These are phyloP conservation scores for Phania funesta DNA, from an alignment of 2,888 invertebrate species.

Conservation along the genomic window DNA sequence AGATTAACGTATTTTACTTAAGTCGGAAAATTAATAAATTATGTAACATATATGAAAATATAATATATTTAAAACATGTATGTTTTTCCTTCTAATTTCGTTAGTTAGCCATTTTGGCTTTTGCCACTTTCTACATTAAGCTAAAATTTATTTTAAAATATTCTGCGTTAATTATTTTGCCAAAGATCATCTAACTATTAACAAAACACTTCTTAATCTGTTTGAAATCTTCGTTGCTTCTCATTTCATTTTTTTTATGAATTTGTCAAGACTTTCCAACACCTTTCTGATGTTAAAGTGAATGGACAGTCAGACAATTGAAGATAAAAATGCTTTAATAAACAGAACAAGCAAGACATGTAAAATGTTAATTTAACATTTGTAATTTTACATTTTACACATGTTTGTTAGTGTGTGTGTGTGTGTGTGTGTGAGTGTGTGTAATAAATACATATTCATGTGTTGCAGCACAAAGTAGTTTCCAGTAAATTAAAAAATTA, in stretches of 20 bases:
- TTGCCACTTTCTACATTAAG: no score
- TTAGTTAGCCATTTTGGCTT: no score
- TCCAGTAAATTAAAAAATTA: slow-evolving; percentile 58
- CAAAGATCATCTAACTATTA: no score
- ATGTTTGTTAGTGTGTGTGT: slow-evolving; percentile 22
- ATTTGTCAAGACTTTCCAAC: slow-evolving; percentile 46
- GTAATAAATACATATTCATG: not conserved
- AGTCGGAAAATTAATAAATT: no score
- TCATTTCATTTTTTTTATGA: not conserved
- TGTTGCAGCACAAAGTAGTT: slow-evolving; percentile 35
- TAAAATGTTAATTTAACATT: slow-evolving; percentile 60
- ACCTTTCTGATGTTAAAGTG: slow-evolving; percentile 44
- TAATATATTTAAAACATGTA: no score
- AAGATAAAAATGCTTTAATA: slow-evolving; percentile 35
- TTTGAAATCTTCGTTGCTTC: slow-evolving; percentile 28
- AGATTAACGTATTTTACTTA: no score
- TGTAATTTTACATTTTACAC: slow-evolving; percentile 49
- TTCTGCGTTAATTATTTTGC: not conserved
- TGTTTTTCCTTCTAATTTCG: no score
- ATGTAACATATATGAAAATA: no score
- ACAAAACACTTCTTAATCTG: slow-evolving; percentile 22
- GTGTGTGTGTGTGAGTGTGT: not conserved
- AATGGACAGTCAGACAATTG: slow-evolving; percentile 3
- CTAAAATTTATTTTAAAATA: no score
- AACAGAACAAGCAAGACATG: slow-evolving; percentile 29